These are phyloP conservation scores for Andricus curvator DNA, from an alignment of 2,888 invertebrate genomes.

Conservation along the genomic window DNA sequence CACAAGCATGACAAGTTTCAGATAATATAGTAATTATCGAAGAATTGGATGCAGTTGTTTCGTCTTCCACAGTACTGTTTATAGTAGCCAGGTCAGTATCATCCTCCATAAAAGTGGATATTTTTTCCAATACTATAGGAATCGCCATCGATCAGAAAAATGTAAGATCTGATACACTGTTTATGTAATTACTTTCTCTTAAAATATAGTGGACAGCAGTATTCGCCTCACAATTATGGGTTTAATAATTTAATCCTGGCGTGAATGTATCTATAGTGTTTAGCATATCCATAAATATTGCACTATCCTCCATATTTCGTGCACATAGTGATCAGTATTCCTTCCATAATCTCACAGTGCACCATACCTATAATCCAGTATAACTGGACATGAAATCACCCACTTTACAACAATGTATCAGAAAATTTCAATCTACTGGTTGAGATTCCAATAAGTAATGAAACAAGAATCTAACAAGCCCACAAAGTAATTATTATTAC, in stretches of 20 bases:
- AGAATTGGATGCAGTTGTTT: neutral
- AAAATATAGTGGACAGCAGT: neutral
- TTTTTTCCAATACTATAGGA: neutral
- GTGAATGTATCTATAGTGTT: neutral
- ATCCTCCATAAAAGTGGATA: neutral
- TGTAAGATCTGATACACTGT: too few species aligned
- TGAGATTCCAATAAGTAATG: neutral
- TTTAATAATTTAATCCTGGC: neutral
- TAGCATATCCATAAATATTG: too few species aligned
- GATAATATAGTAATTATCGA: neutral
- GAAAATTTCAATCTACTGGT: neutral
- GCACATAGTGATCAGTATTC: neutral
- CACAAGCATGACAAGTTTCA: neutral
- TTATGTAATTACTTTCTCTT: too few species aligned
- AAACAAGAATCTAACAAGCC: neutral
- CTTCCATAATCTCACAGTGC: too few species aligned
- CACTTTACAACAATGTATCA: too few species aligned
- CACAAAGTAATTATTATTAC: neutral
- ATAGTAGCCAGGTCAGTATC: neutral
- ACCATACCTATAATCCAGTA: neutral
- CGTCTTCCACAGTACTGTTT: neutral
- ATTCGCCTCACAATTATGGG: neutral
- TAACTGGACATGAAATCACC: neutral
- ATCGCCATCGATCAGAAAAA: neutral
- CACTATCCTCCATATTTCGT: neutral